Base-by-base conservation (phyloP, 2,888 invertebrate species). In the Thecocarcelia acutangulata region DNA sequence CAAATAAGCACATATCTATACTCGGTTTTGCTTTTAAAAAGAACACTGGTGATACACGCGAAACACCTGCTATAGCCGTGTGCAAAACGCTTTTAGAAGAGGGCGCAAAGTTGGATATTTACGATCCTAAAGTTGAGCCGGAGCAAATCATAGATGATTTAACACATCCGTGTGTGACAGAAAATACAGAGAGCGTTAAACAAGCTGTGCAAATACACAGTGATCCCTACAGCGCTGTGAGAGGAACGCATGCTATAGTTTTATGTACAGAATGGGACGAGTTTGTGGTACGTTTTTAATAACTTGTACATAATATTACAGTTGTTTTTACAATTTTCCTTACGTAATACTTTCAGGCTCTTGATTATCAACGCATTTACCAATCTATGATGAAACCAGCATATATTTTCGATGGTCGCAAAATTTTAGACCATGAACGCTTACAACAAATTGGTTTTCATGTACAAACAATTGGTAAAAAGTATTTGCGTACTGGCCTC, bases 211-310 rank as follows among this genome's bases (percentile, higher is more conserved):
- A 94, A 85, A 94, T 98, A 58, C 95, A 95, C 87, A 90, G 93
- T 9, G 95, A 97, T 87, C 96, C 98, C 0, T 98, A 98, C 88
- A 93, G 94, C 3, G 99, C 99, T 0, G 97, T 97, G 0, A 92
- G 94, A 0, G 94, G 94, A 4, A 96, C 97, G 0, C 99, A 99
- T 89, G 99, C 99, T 0, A 94, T 99, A 80, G 96, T 99, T 2
- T 90, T 99, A 1, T 98, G 99, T 89, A 99, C 99, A 0, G 99
- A 99, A 92, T 99, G 99, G 99, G 98, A 99, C 86, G 98, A 98
- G 90, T 99, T 99, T 91, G 93, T 95, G 89, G 97, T 97, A 91
- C 92, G 92, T 61, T 48, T 24, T 24, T 24, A 3, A 24, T 24
- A 2, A 24, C 5, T 24, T 3, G 2, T 24, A 42, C n/a, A 44